Percentiles rank a stretch among this genome's conserved stretches.
These are phyloP conservation scores for Tetanocera ferruginea DNA, from an alignment of 2,888 invertebrate species.

Conservation along the genomic window DNA sequence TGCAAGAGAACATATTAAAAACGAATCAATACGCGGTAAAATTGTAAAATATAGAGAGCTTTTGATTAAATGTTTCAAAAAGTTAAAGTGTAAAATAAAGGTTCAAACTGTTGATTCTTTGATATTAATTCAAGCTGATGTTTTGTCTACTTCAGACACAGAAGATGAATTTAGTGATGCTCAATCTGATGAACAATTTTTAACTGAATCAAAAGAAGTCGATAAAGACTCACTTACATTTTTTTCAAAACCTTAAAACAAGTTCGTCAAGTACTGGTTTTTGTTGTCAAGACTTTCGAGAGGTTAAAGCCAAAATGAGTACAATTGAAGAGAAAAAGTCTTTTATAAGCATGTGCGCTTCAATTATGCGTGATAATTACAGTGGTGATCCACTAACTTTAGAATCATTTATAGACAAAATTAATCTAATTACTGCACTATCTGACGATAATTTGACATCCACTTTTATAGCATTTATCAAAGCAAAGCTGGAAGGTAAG, in stretches of 20 bases:
- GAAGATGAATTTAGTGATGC: neutral
- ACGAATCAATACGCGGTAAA: neutral
- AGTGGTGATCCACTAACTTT: too few species aligned
- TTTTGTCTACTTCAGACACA: neutral
- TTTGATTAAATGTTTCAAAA: constrained; percentile 21
- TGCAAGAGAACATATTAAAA: neutral
- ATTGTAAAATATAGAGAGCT: constrained; percentile 16
- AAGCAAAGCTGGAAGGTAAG: too few species aligned
- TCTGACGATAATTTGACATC: too few species aligned
- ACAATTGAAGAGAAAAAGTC: constrained; percentile 28
- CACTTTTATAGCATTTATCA: too few species aligned
- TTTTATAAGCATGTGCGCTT: constrained; percentile 33
- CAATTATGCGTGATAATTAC: neutral
- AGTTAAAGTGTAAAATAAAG: constrained; percentile 22
- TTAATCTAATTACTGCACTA: too few species aligned
- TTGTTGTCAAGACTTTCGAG: neutral
- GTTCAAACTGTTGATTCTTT: constrained; percentile 10
- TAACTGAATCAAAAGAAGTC: neutral
- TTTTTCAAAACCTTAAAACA: too few species aligned
- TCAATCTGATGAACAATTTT: neutral
- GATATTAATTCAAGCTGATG: neutral
- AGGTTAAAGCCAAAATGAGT: constrained; percentile 19
- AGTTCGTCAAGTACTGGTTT: neutral
- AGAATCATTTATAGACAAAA: too few species aligned
- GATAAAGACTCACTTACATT: neutral